These are phyloP conservation scores for Motacilla tschutschensis DNA, from an alignment of 2,113 vertebrate species.

Conservation along the genomic window DNA sequence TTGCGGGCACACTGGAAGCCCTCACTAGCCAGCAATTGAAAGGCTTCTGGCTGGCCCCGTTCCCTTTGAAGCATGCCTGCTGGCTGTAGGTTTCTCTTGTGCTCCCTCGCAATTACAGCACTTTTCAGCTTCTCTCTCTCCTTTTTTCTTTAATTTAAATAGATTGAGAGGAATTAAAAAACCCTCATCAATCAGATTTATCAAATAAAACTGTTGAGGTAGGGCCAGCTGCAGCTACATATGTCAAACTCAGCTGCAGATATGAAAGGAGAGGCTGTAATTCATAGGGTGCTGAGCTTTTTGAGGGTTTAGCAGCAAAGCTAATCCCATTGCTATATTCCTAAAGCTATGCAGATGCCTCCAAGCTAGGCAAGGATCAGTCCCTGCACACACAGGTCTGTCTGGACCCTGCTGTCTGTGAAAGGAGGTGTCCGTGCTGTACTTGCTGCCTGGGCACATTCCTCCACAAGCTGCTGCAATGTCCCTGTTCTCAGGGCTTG, in stretches of 20 bases:
- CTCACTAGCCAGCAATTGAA: background rate
- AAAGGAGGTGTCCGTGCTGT: background rate
- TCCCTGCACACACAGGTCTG: rapidly evolving
- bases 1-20: background rate
- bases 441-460: background rate
- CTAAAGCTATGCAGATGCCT: background rate
- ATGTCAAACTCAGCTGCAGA: constrained; percentile 43
- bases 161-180: constrained; percentile 51
- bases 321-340: background rate
- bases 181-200: constrained; percentile 47
- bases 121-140: constrained; percentile 29
- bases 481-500: rapidly evolving
- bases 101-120: constrained; percentile 22
- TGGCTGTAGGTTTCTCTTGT: constrained; percentile 26
- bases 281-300: background rate
- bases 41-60: background rate
- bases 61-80: constrained; percentile 45
- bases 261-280: constrained; percentile 19
- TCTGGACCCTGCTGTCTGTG: background rate
- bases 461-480: background rate
- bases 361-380: background rate
- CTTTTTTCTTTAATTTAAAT: constrained; percentile 38
- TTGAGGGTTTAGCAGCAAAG: background rate
- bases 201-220: constrained; percentile 49
- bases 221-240: constrained; percentile 52